Evolutionary conservation across 2,113 vertebrate genomes (phyloP).

Genomic region (Centropus unirufus): DNA sequence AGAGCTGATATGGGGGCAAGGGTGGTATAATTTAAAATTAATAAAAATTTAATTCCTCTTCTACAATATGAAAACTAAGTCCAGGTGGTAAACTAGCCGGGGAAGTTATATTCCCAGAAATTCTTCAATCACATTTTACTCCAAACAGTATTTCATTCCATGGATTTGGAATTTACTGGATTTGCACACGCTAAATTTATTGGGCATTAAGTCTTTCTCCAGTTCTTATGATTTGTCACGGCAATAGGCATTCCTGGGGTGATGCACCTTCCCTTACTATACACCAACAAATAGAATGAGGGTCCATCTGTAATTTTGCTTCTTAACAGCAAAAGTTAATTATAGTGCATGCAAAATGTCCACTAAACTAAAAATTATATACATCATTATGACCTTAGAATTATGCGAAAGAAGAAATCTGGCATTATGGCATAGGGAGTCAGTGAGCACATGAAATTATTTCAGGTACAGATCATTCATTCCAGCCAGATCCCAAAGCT

Average conservation of each 20-base stretch:
- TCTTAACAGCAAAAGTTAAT: conserved; percentile 39
- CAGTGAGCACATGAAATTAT: neutral
- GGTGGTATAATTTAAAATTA: conserved; percentile 64
- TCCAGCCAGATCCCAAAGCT: conserved; percentile 8
- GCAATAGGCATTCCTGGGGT: conserved; percentile 61
- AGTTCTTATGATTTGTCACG: conserved; percentile 64
- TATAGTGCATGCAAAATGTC: neutral
- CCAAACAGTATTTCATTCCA: conserved; percentile 44
- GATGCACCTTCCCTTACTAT: conserved; percentile 54
- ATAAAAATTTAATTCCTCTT: conserved; percentile 78
- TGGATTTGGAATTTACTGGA: conserved; percentile 39
- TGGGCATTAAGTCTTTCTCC: conserved; percentile 63
- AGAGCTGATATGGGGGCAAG: conserved; percentile 51
- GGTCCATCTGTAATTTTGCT: conserved; percentile 15
- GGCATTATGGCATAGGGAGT: neutral
- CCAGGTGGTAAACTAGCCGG: conserved; percentile 74
- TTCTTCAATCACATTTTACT: conserved; percentile 32
- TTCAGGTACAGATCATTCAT: conserved; percentile 19
- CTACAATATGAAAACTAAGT: conserved; percentile 76
- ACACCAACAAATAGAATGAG: conserved; percentile 43
- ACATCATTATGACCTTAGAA: conserved; percentile 19
- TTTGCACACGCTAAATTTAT: conserved; percentile 58
- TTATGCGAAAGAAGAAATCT: conserved; percentile 2
- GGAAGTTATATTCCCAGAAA: conserved; percentile 49
- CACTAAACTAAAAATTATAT: conserved; percentile 38